Base-by-base conservation (phyloP, 2,888 invertebrate species). In the Camponotus fellah region DNA sequence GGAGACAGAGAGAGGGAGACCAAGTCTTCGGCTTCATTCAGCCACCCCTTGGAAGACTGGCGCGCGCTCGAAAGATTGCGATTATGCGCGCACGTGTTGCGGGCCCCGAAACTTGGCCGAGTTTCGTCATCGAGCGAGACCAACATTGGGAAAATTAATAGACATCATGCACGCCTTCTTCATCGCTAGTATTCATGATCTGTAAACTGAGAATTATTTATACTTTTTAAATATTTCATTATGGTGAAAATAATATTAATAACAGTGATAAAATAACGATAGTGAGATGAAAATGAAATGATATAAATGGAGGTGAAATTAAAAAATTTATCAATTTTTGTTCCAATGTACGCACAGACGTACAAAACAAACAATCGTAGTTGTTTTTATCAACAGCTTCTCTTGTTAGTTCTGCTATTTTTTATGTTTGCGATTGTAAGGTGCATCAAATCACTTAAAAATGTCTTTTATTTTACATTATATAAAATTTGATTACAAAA, bases 1-100 rank as follows among this genome's bases (percentile, higher is more conserved):
- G 64, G 65, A 80, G 56, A 69, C 37, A 65, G 64, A 66, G 49
- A 62, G 64, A 49, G 74, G 60, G 37, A 37, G 58, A 66, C 64
- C 69, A 56, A 60, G 89, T 83, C 84, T 86, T 89, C 89, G 64
- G 84, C 87, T 90, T 90, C 90, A 90, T 90, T 90, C 90, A 89
- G 85, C 84, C 86, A 84, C 83, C 85, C 85, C 46, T 77, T 72
- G 83, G 88, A 90, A 90, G 88, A 90, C 89, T 85, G 82, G 87
- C 82, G 86, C 85, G 86, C 84, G 86, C 81, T 88, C 87, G 88
- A 89, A 89, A 88, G 89, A 89, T 86, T 89, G 88, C 86, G 26
- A 26, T 26, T 26, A 26, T 87, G 88, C 79, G 60, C 83, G 83
- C 88, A 87, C 85, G 88, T 88, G 88, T 88, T 87, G 68, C 76